Conservation (phyloP, 2,888 invertebrate species). For the Drosophila yooni region DNA sequence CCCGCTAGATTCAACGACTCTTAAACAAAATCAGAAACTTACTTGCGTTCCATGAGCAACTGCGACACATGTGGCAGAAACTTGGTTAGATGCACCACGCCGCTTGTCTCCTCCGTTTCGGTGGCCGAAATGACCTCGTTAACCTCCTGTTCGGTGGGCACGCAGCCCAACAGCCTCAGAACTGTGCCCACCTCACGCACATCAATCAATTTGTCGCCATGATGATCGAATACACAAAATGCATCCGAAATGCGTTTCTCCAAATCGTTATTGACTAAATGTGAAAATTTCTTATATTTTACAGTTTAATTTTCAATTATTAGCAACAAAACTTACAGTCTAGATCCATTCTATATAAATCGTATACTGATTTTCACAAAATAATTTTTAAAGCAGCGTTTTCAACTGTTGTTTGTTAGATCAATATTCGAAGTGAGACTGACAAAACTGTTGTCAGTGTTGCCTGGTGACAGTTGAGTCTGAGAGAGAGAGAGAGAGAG, state of each 20-base stretch:
- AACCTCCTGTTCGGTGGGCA: constrained; percentile 95
- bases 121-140: constrained; percentile 94
- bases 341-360: constrained; percentile 54
- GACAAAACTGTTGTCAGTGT: constrained; percentile 8
- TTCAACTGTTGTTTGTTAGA: constrained; percentile 24
- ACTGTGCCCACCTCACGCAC: constrained; percentile 96
- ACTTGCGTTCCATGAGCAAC: constrained; percentile 93
- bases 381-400: constrained; percentile 2
- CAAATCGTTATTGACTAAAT: constrained; percentile 88
- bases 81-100: constrained; percentile 90
- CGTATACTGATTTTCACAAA: neutral
- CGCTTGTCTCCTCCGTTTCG: constrained; percentile 92
- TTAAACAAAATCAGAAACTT: constrained; percentile 35
- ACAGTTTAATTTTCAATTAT: neutral
- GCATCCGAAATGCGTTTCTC: constrained; percentile 93
- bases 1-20: neutral
- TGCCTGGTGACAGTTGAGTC: constrained; percentile 16
- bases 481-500: neutral
- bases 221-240: constrained; percentile 96
- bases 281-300: neutral
- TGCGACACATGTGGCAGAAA: constrained; percentile 93
- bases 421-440: constrained; percentile 18
- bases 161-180: constrained; percentile 93
- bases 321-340: constrained; percentile 54
- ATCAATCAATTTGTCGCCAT: constrained; percentile 94